A percentile compares a stretch with the other conserved stretches of the same genome.
phyloP scores from a whole-genome alignment of 2,888 invertebrate genomes.

The Cordilura impudica region DNA sequence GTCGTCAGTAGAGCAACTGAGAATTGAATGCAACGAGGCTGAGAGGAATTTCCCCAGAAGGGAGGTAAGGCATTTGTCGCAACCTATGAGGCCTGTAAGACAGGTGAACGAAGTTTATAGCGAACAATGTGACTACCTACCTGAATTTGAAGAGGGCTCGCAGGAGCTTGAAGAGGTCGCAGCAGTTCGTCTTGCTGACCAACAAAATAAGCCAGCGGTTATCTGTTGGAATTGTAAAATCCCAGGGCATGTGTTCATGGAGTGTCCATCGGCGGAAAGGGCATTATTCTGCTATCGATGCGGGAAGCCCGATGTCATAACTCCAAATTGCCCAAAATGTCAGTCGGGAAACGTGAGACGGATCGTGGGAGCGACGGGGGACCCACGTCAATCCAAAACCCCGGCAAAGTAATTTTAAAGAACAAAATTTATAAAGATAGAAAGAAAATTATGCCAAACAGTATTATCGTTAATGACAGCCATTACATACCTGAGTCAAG shows the following conservation, averaged over 20 bases:
- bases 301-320: not conserved
- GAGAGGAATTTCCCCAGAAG: not conserved
- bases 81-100: not conserved
- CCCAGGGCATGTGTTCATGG: not conserved
- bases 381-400: no score
- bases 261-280: not conserved
- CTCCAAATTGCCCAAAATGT: not conserved
- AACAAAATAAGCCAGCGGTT: not conserved
- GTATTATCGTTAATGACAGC: not conserved
- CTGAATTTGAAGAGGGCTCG: not conserved
- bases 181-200: not conserved
- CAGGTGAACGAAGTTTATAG: no score
- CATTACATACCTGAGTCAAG: not conserved
- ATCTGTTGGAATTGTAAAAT: not conserved
- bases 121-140: not conserved
- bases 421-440: not conserved
- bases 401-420: no score
- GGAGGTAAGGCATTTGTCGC: not conserved
- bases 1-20: not conserved
- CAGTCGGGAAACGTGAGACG: not conserved
- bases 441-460: no score
- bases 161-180: not conserved
- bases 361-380: not conserved
- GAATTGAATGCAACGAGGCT: conserved; percentile 8
- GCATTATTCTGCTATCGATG: not conserved